Conservation (phyloP, 2,888 invertebrate species). For the Margaritifera margaritifera region DNA sequence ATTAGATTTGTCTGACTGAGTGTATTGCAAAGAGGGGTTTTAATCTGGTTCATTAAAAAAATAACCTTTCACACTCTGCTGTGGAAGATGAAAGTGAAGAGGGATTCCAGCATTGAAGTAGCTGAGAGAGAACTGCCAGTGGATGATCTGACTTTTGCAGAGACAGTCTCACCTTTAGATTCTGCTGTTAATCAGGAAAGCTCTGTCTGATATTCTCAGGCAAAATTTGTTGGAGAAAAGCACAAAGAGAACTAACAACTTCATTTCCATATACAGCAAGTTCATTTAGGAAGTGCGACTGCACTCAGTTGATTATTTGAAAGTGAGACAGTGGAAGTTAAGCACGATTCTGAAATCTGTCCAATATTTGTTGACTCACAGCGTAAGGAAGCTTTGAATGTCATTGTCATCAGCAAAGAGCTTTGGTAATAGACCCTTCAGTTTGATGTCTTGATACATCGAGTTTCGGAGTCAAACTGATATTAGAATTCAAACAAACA, state of each 20-base stretch:
- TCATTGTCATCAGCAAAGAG: constrained; percentile 14
- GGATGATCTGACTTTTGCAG: too few relatives aligned
- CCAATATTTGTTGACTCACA: constrained; percentile 4
- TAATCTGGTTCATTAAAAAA: too few relatives aligned
- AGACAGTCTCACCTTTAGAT: constrained; percentile 11
- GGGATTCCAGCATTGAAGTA: too few relatives aligned
- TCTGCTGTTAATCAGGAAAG: constrained; percentile 16
- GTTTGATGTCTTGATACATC: too few relatives aligned
- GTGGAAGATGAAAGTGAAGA: too few relatives aligned
- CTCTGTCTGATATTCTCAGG: not conserved
- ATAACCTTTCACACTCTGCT: too few relatives aligned
- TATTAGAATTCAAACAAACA: constrained; percentile 4
- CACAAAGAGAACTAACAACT: constrained; percentile 5
- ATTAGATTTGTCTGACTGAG: too few relatives aligned
- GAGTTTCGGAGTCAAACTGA: constrained; percentile 2
- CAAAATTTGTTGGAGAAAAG: constrained; percentile 2
- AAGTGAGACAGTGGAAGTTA: constrained; percentile 3
- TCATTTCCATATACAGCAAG: constrained; percentile 14
- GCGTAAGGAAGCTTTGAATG: constrained; percentile 7
- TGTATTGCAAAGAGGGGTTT: too few relatives aligned
- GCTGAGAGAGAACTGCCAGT: too few relatives aligned
- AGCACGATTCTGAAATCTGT: constrained; percentile 11
- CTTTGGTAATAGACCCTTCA: too few relatives aligned
- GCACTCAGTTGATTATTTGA: not conserved
- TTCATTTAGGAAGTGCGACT: constrained; percentile 1